Base-by-base conservation (phyloP, 30 jellyfish, hydroid and myxozoan species). In the Sanderia malayensis region DNA sequence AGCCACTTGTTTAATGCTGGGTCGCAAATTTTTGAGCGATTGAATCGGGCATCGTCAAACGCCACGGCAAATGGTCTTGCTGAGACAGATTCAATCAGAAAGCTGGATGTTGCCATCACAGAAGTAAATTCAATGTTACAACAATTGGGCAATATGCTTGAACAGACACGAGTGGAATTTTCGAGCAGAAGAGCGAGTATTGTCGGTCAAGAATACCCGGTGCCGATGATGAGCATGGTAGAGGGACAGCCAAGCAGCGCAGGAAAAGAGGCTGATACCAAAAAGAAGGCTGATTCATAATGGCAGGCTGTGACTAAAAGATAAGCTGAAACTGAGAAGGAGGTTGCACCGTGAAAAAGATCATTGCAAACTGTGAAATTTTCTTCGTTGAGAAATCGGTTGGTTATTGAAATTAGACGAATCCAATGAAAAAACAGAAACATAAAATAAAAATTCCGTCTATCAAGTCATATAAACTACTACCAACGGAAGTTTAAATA, bases 81-180 rank as follows among this genome's bases (percentile, higher is more conserved):
- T 49, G 89, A 78, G 27, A 24, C 69, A 10, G 89, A 78, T 23
- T 78, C 89, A 15, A 52, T 78, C n/a, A 62, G 80, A 2, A 78
- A 76, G 21, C 89, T 78, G 19, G 89, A 78, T 32, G 82, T 81
- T 24, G 81, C 89, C 13, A 78, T 78, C 19, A 67, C 61, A 26
- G 89, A 78, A 59, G 89, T 78, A 24, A 78, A 78, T 28, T 58
- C 31, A 44, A 65, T 78, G 89, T 75, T 78, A 4, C 81, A 41
- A 25, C 64, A 71, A 25, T 71, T 78, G 10, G 89, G 89, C 13
- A 65, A 61, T 37, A 66, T 78, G 82, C 76, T 78, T 8, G 89
- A 78, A 25, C 61, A 57, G 37, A 78, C 89, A 8, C 28, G 67
- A n/a, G n/a, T 67, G 32, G 89, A 78, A 17, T 46, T 78, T 78